These are phyloP conservation scores for Blennius ocellaris DNA, from an alignment of 2,113 vertebrate species.

Conservation along the genomic window DNA sequence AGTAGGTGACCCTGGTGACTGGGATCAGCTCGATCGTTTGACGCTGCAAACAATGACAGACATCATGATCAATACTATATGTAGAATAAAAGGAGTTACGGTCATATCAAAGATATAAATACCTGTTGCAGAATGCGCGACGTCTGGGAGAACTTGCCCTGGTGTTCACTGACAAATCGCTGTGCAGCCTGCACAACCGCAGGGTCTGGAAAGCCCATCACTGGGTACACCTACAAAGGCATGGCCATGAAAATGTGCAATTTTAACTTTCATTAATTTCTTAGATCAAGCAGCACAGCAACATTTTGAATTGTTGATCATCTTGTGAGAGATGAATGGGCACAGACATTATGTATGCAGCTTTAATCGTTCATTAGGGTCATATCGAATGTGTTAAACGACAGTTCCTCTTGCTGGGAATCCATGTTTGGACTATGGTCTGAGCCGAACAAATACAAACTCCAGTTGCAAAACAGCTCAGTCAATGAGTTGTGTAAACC, in stretches of 20 bases:
- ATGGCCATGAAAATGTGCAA: background rate
- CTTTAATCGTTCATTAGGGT: background rate
- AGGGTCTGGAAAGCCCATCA: slow-evolving; percentile 80
- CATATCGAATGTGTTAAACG: background rate
- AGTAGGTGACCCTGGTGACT: slow-evolving; percentile 81
- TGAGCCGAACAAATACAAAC: too few relatives aligned
- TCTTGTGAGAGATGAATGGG: background rate
- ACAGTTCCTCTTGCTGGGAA: background rate
- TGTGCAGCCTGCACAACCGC: slow-evolving; percentile 75
- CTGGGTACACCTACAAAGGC: slow-evolving; percentile 78
- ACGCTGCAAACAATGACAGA: slow-evolving; percentile 74
- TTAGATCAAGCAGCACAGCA: background rate
- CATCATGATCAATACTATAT: background rate
- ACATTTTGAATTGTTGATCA: background rate
- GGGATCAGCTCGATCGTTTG: slow-evolving; percentile 86
- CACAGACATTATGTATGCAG: background rate
- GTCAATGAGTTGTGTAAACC: too few relatives aligned
- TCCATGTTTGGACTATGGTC: background rate
- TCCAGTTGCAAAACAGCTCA: too few relatives aligned
- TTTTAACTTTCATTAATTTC: too few relatives aligned
- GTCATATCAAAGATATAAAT: background rate
- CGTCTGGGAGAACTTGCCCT: slow-evolving; percentile 68
- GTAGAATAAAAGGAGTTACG: too few relatives aligned
- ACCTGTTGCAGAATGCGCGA: slow-evolving; percentile 86
- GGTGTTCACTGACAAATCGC: slow-evolving; percentile 82